Base-by-base conservation (phyloP, 2,113 vertebrate genomes). In the Macrotus californicus region DNA sequence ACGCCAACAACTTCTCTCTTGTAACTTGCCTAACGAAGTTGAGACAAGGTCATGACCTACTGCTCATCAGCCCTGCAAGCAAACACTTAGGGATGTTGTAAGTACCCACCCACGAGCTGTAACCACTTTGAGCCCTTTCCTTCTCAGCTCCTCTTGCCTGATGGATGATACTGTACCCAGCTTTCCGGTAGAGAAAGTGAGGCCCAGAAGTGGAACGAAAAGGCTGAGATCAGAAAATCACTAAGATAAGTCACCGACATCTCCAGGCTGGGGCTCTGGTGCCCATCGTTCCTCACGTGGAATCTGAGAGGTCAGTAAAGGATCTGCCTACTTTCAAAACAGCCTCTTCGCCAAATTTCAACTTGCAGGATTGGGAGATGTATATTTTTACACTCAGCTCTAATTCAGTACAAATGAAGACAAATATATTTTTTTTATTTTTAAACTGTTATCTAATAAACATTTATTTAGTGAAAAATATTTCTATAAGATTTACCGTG, bases 1-100 rank as follows among this genome's bases (percentile, higher is more conserved):
- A 96, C 88, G 95, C 94, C 96, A 97, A 84, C 77, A 52, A 22
- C 64, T 81, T 96, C 84, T 91, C 70, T 82, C 56, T 77, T 36
- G 36, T 73, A 70, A 50, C 21, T 96, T 91, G 34, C 76, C 48
- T 70, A 88, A 67, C n/a, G 90, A 95, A 88, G 81, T 64, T 61
- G 87, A 96, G 72, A 69, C 87, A 93, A 93, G 94, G 95, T 96
- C 95, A 24, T 9, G 69, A 92, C 90, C 96, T 66, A 48, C 48
- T 22, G 75, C 75, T 67, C 59, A 39, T 50, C 52, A 89, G 76
- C 19, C 21, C 12, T 19, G 13, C 50, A 85, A 19, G 39, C 34
- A 16, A 76, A 41, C 34, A 43, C 31, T 64, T 6, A 50, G 46
- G 9, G 39, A 48, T 67, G 46, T 56, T 56, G 39, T 46, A 50